These are phyloP conservation scores for Lepidocolaptes lacrymiger DNA, from an alignment of 2,797 vertebrate genomes.

Conservation along the genomic window DNA sequence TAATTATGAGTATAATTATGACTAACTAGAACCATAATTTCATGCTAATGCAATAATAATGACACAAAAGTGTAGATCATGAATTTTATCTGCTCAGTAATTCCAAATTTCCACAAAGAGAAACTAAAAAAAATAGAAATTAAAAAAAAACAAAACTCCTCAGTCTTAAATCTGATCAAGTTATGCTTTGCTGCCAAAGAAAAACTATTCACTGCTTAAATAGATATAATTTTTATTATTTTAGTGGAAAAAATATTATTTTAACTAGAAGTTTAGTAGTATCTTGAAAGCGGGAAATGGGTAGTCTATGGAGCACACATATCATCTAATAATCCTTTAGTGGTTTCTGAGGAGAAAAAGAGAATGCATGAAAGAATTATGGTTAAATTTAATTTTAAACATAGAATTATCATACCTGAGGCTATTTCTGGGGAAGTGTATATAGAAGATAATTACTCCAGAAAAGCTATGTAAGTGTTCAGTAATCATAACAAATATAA, in stretches of 20 bases:
- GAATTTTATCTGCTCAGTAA: conserved; percentile 82
- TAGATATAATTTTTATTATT: not conserved
- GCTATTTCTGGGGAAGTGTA: not conserved
- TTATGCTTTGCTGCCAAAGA: not conserved
- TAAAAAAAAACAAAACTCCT: not conserved
- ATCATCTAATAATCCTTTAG: not conserved
- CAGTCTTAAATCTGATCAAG: conserved; percentile 18
- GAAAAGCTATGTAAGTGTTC: not conserved
- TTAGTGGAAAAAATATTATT: not conserved
- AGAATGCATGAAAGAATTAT: not conserved
- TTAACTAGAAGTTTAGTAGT: not conserved
- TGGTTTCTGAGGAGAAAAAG: not conserved
- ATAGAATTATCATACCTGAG: not conserved
- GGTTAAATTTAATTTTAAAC: not conserved
- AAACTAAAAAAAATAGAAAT: not conserved
- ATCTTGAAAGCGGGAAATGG: not conserved
- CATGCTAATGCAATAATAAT: conserved; percentile 85
- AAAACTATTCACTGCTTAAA: conserved; percentile 1
- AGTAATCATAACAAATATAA: not conserved
- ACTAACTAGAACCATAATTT: conserved; percentile 82
- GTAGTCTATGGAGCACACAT: not conserved
- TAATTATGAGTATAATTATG: conserved; percentile 84
- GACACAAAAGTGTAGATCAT: conserved; percentile 81
- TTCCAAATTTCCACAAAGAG: conserved; percentile 73
- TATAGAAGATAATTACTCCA: not conserved